Conservation (phyloP, 2,888 invertebrate species). For the Listrodromus nycthemerus region DNA sequence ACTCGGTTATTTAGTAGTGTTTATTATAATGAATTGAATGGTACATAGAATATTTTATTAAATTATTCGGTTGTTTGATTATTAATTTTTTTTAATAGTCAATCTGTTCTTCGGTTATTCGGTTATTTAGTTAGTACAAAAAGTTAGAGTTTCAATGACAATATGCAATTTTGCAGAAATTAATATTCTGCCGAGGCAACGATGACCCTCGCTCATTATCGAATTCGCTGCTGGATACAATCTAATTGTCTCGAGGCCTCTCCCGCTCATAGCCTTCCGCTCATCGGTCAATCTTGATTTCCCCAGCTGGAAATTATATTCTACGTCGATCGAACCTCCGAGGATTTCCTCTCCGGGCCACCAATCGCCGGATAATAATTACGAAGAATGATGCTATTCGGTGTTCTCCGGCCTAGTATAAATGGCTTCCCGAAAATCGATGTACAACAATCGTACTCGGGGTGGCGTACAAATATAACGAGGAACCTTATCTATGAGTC, state of each 20-base stretch:
- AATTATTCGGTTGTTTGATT: too few relatives aligned
- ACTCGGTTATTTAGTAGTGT: not conserved
- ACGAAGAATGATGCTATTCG: constrained; percentile 29
- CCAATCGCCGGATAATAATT: constrained; percentile 44
- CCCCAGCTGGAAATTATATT: constrained; percentile 36
- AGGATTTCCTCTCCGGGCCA: constrained; percentile 8
- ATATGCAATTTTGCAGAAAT: not conserved
- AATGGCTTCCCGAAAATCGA: constrained; percentile 20
- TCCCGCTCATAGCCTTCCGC: constrained; percentile 1
- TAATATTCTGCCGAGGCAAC: not conserved
- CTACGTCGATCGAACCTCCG: not conserved
- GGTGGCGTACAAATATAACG: constrained; percentile 18
- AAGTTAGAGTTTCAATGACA: too few relatives aligned
- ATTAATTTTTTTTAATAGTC: too few relatives aligned
- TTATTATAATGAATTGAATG: too few relatives aligned
- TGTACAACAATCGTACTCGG: constrained; percentile 6
- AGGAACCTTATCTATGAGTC: constrained; percentile 3
- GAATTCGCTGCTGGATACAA: constrained; percentile 8
- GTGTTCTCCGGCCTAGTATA: not conserved
- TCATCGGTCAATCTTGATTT: constrained; percentile 39
- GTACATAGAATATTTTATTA: too few relatives aligned
- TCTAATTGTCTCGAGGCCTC: constrained; percentile 25
- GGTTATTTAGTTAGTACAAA: too few relatives aligned
- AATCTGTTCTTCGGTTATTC: too few relatives aligned
- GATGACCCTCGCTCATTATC: not conserved